Evolutionary conservation across 1,140 invertebrate species (phyloP), one percentile per base, ranked within the genome.

Genomic region (Zaprionus africanus): DNA sequence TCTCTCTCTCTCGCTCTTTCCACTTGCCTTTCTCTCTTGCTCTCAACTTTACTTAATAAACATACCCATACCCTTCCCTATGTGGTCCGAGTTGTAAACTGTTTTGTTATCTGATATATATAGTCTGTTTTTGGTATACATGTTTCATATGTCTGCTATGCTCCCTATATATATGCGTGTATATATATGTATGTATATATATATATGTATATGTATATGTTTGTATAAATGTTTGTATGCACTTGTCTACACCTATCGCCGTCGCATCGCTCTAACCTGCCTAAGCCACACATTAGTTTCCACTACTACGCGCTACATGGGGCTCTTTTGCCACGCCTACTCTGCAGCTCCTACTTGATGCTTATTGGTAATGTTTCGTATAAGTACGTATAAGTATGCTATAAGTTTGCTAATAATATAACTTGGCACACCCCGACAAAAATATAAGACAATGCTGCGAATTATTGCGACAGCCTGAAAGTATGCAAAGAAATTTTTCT

Each of bases 71-170:
- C 28, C 57, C 66, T 61, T 51, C 46, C 46, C 46, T 51, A 51
- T 51, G 19, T 51, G 59, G 58, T 28, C 34, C 58, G 13, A 62
- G 36, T 69, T 60, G 59, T 41, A 60, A 64, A 63, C 54, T 71
- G 60, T 71, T 22, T 56, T 66, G 43, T 64, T 62, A 53, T 46
- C 60, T 59, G 63, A 68, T 64, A 70, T 79, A 31, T 64, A 17
- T 81, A 38, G 31, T 31, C 60, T 43, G 36, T 69, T 46, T 59
- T 46, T 66, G 62, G 76, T 78, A 78, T 78, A 78, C 76, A 70
- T 75, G 76, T 76, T 70, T 75, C 76, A 70, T 76, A 76, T 79
- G 66, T 79, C 58, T 85, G 76, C 82, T 82, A 87, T 83, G 82
- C 83, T 82, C 82, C 82, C 83, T 82, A 82, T 79, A 79, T 81